These are phyloP conservation scores for Echinarachnius parma DNA, from an alignment of 53 echinoderm and acorn worm species.

Conservation along the genomic window DNA sequence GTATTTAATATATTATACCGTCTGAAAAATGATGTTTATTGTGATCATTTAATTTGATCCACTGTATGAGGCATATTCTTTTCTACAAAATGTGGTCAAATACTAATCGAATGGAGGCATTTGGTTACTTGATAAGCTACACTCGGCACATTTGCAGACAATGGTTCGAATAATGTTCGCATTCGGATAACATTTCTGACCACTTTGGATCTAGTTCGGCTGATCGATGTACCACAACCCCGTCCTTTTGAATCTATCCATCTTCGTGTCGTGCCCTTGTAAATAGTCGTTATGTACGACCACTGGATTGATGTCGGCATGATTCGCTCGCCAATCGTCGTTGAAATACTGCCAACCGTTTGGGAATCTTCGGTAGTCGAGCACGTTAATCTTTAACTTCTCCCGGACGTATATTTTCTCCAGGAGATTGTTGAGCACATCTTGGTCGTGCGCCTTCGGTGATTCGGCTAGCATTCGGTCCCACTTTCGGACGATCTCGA, in stretches of 20 bases:
- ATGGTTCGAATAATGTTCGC: too few species aligned
- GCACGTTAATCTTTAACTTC: constrained; percentile 40
- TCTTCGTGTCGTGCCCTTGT: constrained; percentile 66
- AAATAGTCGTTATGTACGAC: constrained; percentile 72
- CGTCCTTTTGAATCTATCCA: constrained; percentile 51
- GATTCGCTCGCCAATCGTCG: constrained; percentile 48
- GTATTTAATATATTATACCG: too few species aligned
- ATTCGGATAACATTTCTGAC: too few species aligned
- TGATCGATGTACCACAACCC: constrained; percentile 56
- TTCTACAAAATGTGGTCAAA: too few species aligned
- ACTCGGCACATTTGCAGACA: too few species aligned
- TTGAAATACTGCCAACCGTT: constrained; percentile 63
- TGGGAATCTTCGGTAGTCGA: constrained; percentile 48
- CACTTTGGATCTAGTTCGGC: too few species aligned
- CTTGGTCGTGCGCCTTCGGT: constrained; percentile 56
- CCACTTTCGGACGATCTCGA: constrained; percentile 58
- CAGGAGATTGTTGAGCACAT: constrained; percentile 53
- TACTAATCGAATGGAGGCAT: too few species aligned
- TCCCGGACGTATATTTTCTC: constrained; percentile 7
- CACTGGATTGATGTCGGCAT: constrained; percentile 25
- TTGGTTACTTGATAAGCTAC: too few species aligned
- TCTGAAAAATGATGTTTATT: too few species aligned
- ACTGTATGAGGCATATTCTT: too few species aligned
- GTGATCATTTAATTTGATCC: too few species aligned
- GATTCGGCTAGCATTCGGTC: constrained; percentile 35